Evolutionary conservation across 2,888 invertebrate genomes (phyloP).

Genomic region (Diogma glabrata): DNA sequence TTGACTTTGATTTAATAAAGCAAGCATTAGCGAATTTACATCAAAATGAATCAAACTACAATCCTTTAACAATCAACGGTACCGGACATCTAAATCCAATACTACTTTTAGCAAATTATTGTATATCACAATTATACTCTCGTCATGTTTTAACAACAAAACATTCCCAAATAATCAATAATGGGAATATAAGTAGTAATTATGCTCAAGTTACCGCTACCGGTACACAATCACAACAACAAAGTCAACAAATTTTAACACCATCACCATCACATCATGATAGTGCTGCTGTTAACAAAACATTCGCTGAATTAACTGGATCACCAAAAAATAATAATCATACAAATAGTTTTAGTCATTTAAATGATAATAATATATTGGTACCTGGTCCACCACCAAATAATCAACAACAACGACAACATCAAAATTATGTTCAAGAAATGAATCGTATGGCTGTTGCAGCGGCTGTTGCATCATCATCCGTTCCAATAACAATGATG

Average conservation of each 20-base stretch:
- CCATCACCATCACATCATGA: slow-evolving; percentile 22
- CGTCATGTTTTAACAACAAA: slow-evolving; percentile 42
- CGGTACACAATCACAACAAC: slow-evolving; percentile 15
- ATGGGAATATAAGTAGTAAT: slow-evolving; percentile 34
- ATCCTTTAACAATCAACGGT: slow-evolving; percentile 18
- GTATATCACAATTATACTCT: slow-evolving; percentile 60
- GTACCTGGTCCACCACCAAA: slow-evolving; percentile 21
- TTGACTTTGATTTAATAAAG: slow-evolving; percentile 54
- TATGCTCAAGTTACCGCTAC: slow-evolving; percentile 31
- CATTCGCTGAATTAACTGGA: slow-evolving; percentile 29
- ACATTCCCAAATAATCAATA: slow-evolving; percentile 39
- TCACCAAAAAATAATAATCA: slow-evolving; percentile 23
- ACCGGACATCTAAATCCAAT: slow-evolving; percentile 51
- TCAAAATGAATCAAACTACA: slow-evolving; percentile 34
- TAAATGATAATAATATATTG: slow-evolving; percentile 16
- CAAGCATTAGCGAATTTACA: slow-evolving; percentile 53
- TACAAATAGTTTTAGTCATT: slow-evolving; percentile 13
- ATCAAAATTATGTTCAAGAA: slow-evolving; percentile 22
- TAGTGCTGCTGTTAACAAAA: slow-evolving; percentile 19
- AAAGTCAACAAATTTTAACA: neutral
- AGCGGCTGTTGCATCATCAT: slow-evolving; percentile 18
- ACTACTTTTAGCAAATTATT: slow-evolving; percentile 62
- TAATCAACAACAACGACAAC: slow-evolving; percentile 23
- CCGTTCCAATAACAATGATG: slow-evolving; percentile 13
- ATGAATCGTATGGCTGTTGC: slow-evolving; percentile 19